phyloP scores from a whole-genome alignment of 2,797 vertebrate species.

The Hypotaenidia okinawae region DNA sequence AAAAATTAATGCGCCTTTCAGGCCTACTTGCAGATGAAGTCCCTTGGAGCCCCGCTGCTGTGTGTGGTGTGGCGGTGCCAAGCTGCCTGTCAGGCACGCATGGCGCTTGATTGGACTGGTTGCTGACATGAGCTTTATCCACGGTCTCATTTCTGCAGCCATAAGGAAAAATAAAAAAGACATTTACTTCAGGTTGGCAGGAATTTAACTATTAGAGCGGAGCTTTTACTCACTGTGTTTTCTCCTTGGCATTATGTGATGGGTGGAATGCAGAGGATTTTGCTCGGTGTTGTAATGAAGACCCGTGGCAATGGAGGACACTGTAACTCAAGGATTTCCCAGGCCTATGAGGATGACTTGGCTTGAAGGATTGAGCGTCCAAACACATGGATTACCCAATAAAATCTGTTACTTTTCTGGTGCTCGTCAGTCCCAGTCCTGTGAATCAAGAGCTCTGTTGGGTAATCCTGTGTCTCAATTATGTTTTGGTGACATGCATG shows the following conservation, averaged over 20 bases:
- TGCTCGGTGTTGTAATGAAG: neutral
- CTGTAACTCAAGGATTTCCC: neutral
- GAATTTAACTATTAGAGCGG: neutral
- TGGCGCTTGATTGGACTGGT: neutral
- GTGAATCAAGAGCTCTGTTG: conserved; percentile 11
- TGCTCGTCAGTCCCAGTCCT: neutral
- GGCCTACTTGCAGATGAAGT: neutral
- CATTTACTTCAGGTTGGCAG: neutral
- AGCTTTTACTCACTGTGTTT: neutral
- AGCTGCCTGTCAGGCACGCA: neutral
- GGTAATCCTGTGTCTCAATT: neutral
- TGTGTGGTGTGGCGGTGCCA: fast-evolving
- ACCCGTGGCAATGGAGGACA: neutral
- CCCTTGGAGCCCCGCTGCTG: neutral
- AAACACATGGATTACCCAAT: conserved; percentile 17
- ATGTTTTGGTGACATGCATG: neutral
- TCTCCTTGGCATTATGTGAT: neutral
- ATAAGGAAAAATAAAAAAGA: neutral
- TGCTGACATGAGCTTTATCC: neutral
- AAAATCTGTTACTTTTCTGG: neutral
- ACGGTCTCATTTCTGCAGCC: neutral
- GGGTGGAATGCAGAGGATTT: neutral
- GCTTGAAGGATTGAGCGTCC: neutral
- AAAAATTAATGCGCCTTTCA: neutral
- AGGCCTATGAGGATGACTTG: neutral